Evolutionary conservation across 2,113 vertebrate genomes (phyloP), one percentile per base, ranked within the genome.

Genomic region (Syngnathoides biaculeatus): DNA sequence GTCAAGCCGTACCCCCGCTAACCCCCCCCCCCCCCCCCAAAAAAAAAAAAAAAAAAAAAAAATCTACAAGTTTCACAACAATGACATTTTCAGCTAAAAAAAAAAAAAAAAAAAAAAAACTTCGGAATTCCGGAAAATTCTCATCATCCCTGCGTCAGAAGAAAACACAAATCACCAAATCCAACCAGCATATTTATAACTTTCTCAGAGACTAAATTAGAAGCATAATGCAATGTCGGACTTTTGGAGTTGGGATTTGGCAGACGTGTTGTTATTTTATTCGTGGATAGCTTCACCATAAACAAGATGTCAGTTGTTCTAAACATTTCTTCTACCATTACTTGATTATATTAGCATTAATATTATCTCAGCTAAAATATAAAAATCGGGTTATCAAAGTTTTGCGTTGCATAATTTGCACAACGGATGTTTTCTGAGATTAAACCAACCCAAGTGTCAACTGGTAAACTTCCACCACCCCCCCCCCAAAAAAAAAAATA

Each of bases 151-250:
- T n/a, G n/a, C n/a, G n/a, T n/a, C n/a, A n/a, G n/a, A n/a, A n/a
- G n/a, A n/a, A n/a, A n/a, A n/a, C n/a, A 35, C 3, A 35, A 35
- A 35, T 35, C 30, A 35, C 30, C 30, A 35, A 35, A 35, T 35
- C 30, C 3, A 30, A 58, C 20, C 48, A 17, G 52, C n/a, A 55
- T 13, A 24, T 55, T 24, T 55, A 6, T 56, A 7, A 27, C 13
- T 24, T 53, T 53, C 22, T 24, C 52, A 26, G 52, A 53, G 58
- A 8, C 63, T 59, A 17, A 64, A 68, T 12, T 58, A 68, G 1
- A 66, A 71, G 59, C 35, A 55, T 48, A 59, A 72, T 55, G n/a
- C n/a, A 55, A 68, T 3, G 6, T 7, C 27, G 39, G 35, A 60
- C 57, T 39, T 56, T 11, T 39, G 35, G 30, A 38, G 8, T 8